A percentile compares a stretch with the other conserved stretches of the same genome.
Evolutionary conservation across 2,888 invertebrate species (phyloP).

Genomic region (Geophilus truncorum): DNA sequence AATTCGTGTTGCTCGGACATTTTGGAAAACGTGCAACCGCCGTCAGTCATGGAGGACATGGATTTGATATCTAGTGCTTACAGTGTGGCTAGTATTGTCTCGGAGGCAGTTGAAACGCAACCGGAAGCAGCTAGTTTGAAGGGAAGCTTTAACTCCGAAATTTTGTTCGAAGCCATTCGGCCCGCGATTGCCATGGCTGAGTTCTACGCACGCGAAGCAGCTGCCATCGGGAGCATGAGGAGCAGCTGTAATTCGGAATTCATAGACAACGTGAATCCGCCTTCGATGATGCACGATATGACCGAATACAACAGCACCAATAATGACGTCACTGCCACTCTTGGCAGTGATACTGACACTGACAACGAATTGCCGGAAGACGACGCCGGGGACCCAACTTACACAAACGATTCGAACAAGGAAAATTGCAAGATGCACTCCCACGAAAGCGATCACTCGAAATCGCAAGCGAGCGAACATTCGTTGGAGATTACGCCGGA

Average conservation of each 20-base stretch:
- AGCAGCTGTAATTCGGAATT: conserved; percentile 50
- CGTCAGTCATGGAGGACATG: conserved; percentile 67
- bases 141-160: conserved; percentile 39
- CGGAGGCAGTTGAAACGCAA: conserved; percentile 60
- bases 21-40: conserved; percentile 71
- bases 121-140: conserved; percentile 36
- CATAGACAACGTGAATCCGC: conserved; percentile 65
- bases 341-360: conserved; percentile 53
- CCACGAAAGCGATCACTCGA: neutral
- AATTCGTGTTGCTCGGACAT: conserved; percentile 35
- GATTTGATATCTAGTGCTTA: conserved; percentile 78
- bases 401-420: neutral
- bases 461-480: conserved; percentile 28
- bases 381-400: neutral
- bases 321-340: conserved; percentile 54
- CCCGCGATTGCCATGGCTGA: conserved; percentile 43
- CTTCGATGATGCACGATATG: conserved; percentile 66
- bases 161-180: conserved; percentile 54
- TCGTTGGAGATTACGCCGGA: conserved; percentile 43
- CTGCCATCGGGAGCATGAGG: conserved; percentile 48
- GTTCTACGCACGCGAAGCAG: conserved; percentile 45
- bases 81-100: conserved; percentile 76
- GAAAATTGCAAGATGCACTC: neutral
- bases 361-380: conserved; percentile 44
- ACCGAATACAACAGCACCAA: conserved; percentile 56